Base-by-base conservation (phyloP, 92 coral and sea anemone species). In the Heteractis magnifica region DNA sequence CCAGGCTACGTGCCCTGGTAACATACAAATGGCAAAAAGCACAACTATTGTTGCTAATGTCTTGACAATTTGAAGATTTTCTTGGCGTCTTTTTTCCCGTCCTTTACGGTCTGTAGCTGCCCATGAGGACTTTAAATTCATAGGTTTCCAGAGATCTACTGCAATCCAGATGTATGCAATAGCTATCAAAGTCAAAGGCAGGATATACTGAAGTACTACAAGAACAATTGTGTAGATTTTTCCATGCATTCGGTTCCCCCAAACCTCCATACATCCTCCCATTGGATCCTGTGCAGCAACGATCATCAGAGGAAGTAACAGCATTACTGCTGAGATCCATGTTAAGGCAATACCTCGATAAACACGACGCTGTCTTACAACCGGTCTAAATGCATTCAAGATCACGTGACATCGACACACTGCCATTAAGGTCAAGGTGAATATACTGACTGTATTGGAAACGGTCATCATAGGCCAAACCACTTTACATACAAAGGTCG, bases 391-490 rank as follows among this genome's bases (percentile, higher is more conserved):
- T 14, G 92, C 79, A 80, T 89, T 71, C 75, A 89, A 79, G 19
- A 89, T 89, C 49, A 86, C 92, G 86, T 84, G 86, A 64, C 92
- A 89, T 2, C 92, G 92, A 81, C 88, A 89, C 48, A 86, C 64
- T 48, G 92, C 92, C 92, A 89, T 89, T 11, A 87, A 53, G 12
- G 87, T 75, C 82, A 89, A 77, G 15, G 92, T 89, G 51, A 89
- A 89, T 70, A 89, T 89, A 56, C 92, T 89, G 49, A 89, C 92
- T 48, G 85, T 89, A 75, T 89, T 89, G 10, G 92, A 81, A 3
- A 89, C 81, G 5, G 92, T 89, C 92, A 89, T 86, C 92, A 89
- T 89, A 1, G 92, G 92, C 92, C 92, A 89, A 2, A 84, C 83
- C 6, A 86, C 50, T 75, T 78, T 84, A 56, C 92, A 89, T 12